Percentiles rank a stretch among this genome's conserved stretches.
Conservation (phyloP, 2,113 vertebrate species). For the Uropsilus gracilis region DNA sequence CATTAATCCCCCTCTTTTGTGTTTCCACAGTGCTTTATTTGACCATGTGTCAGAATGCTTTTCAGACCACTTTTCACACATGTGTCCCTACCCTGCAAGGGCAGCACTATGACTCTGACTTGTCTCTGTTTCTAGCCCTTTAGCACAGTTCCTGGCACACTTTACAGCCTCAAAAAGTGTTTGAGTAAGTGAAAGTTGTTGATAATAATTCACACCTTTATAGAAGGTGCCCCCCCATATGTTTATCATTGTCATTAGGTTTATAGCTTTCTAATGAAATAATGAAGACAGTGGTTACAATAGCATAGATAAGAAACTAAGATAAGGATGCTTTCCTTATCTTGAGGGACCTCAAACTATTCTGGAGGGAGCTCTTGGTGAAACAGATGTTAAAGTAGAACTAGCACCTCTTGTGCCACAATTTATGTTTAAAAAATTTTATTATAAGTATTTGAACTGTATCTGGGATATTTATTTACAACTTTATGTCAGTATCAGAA, state of each 20-base stretch:
- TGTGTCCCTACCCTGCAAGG: background rate
- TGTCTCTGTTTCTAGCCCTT: background rate
- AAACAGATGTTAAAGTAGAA: background rate
- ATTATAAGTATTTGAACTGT: background rate
- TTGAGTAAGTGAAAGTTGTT: background rate
- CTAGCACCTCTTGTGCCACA: rapidly evolving
- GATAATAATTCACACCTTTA: background rate
- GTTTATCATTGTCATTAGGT: background rate
- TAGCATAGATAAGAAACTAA: background rate
- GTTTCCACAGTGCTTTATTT: background rate
- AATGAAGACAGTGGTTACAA: background rate
- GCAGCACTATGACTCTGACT: background rate
- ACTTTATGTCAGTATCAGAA: slow-evolving; percentile 35
- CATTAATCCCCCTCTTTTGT: background rate
- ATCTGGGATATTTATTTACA: background rate
- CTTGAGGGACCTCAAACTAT: too few relatives aligned
- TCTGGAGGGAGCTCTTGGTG: background rate
- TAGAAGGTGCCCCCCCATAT: background rate
- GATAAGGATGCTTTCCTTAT: background rate
- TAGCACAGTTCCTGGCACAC: background rate
- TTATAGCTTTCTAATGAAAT: background rate
- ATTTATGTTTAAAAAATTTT: background rate
- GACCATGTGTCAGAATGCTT: background rate
- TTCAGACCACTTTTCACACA: background rate
- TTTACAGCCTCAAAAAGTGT: background rate